Percentiles rank a stretch among this genome's conserved stretches.
phyloP scores from a whole-genome alignment of 2,797 vertebrate genomes.

The Sebastes steindachneri region DNA sequence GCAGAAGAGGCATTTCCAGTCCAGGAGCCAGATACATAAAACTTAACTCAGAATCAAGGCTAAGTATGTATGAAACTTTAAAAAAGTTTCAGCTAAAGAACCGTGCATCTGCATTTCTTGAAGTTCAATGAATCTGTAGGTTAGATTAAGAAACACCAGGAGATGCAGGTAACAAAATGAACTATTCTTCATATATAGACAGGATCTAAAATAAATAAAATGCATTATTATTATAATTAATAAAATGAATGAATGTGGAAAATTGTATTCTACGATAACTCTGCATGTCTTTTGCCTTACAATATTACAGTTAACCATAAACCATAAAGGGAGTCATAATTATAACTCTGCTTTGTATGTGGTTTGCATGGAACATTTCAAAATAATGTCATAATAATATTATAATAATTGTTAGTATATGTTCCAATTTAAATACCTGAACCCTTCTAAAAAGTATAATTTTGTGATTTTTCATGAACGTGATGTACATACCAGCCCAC shows the following conservation, averaged over 20 bases:
- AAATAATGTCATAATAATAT: conserved; percentile 30
- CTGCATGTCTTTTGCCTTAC: background rate
- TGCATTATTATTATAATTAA: background rate
- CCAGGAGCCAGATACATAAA: conserved; percentile 70
- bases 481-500: conserved; percentile 25
- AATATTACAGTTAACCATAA: background rate
- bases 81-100: conserved; percentile 39
- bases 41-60: conserved; percentile 63
- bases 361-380: conserved; percentile 48
- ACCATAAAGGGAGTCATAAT: conserved; percentile 7
- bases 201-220: conserved; percentile 3
- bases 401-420: conserved; percentile 33
- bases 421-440: conserved; percentile 33
- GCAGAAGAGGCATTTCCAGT: conserved; percentile 75
- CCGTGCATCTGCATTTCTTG: conserved; percentile 23
- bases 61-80: conserved; percentile 59
- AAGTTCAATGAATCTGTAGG: conserved; percentile 15
- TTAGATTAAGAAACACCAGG: conserved; percentile 4
- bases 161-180: conserved; percentile 10
- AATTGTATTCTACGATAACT: background rate
- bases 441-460: background rate
- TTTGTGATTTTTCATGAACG: conserved; percentile 15
- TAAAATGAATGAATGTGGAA: background rate
- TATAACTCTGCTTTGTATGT: conserved; percentile 19
- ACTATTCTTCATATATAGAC: background rate